Conservation (phyloP, 2,113 vertebrate genomes). For the Myotis davidii region DNA sequence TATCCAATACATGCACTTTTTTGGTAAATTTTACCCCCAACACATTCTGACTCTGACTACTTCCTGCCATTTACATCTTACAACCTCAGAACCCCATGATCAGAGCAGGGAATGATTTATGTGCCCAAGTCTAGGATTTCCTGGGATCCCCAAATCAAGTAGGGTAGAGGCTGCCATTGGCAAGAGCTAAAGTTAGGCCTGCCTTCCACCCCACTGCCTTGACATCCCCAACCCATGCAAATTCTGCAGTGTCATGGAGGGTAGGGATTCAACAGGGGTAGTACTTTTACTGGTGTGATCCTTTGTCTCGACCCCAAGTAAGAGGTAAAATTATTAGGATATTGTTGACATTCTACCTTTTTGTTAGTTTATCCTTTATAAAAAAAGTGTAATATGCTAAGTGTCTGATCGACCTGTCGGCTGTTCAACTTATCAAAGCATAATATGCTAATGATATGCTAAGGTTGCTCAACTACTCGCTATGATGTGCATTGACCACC, state of each 20-base stretch:
- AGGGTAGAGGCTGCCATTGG: neutral
- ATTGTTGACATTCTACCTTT: neutral
- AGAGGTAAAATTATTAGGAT: neutral
- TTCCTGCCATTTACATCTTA: neutral
- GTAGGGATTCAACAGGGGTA: neutral
- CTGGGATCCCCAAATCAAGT: neutral
- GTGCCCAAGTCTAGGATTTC: neutral
- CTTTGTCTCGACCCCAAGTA: neutral
- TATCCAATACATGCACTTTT: neutral
- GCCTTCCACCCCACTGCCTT: neutral
- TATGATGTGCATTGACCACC: no score
- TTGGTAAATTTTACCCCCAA: neutral
- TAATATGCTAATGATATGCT: no score
- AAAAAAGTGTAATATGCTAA: no score
- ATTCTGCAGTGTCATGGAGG: neutral
- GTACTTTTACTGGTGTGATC: neutral
- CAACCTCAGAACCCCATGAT: neutral
- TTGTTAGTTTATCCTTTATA: neutral
- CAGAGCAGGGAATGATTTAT: neutral
- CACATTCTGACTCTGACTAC: neutral
- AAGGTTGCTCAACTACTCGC: no score
- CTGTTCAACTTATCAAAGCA: no score
- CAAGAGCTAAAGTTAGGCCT: neutral
- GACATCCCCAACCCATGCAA: rapidly evolving
- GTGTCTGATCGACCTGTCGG: no score